These are phyloP conservation scores for Nudaria mundana DNA, from an alignment of 2,888 invertebrate genomes.

Conservation along the genomic window DNA sequence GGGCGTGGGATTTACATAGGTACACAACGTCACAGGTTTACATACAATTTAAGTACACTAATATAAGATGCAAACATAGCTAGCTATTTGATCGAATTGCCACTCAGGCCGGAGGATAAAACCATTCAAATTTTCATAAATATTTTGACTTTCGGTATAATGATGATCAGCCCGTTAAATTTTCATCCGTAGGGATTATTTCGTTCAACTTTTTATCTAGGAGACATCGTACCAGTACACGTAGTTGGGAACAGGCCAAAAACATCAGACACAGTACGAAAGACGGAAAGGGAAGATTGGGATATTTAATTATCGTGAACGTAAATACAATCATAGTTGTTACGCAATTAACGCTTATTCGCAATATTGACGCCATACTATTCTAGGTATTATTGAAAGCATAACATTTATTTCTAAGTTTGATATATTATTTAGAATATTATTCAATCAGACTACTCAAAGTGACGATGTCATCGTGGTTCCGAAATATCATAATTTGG, in stretches of 20 bases:
- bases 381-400: constrained; percentile 12
- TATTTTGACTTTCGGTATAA: constrained; percentile 45
- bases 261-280: constrained; percentile 40
- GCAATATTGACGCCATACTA: constrained; percentile 15
- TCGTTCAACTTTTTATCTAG: constrained; percentile 47
- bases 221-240: constrained; percentile 32
- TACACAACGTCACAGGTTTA: constrained; percentile 47
- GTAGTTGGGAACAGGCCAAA: constrained; percentile 63
- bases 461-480: too few relatives aligned
- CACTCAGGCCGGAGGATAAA: constrained; percentile 14
- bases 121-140: constrained; percentile 29
- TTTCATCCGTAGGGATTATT: too few relatives aligned
- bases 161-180: too few relatives aligned
- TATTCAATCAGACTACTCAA: too few relatives aligned
- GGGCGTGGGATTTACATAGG: constrained; percentile 48
- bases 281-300: constrained; percentile 16
- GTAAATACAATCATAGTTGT: constrained; percentile 30
- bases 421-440: constrained; percentile 29
- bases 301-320: constrained; percentile 35
- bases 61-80: constrained; percentile 33
- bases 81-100: constrained; percentile 31
- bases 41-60: constrained; percentile 38
- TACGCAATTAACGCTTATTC: constrained; percentile 21
- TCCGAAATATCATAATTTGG: too few relatives aligned
- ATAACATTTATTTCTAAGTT: constrained; percentile 17